A percentile compares a stretch with the other conserved stretches of the same genome.
phyloP scores from a whole-genome alignment of 2,888 invertebrate species.

The Globia sparganii region DNA sequence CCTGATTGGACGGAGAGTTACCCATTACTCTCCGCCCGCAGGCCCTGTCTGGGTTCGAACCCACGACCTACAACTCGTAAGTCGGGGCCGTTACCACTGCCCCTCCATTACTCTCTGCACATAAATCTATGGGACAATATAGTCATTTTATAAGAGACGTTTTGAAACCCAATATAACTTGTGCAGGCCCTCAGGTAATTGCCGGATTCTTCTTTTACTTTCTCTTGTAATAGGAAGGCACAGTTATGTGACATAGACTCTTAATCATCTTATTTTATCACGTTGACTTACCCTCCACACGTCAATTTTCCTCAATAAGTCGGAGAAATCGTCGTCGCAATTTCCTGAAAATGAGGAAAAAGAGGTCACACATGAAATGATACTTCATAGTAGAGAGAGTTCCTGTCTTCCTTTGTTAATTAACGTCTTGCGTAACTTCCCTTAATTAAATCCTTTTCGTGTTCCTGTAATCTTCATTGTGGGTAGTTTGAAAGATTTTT shows the following conservation, averaged over 20 bases:
- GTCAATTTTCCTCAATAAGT: conserved; percentile 36
- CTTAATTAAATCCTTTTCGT: conserved; percentile 37
- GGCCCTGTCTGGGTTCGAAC: too few relatives aligned
- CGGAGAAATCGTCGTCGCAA: conserved; percentile 20
- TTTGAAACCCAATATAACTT: background rate
- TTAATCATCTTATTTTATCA: conserved; percentile 13
- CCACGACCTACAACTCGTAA: too few relatives aligned
- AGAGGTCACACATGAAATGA: conserved; percentile 37
- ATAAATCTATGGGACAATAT: background rate
- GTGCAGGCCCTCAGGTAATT: too few relatives aligned
- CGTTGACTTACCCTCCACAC: background rate
- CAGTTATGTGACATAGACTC: background rate
- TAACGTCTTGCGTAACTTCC: conserved; percentile 26
- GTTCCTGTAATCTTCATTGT: conserved; percentile 41
- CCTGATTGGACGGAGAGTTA: too few relatives aligned
- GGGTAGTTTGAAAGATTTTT: conserved; percentile 37
- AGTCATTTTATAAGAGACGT: background rate
- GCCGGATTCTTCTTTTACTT: accelerated
- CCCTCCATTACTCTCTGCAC: background rate
- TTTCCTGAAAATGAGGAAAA: conserved; percentile 35
- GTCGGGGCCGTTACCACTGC: too few relatives aligned
- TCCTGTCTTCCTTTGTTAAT: conserved; percentile 46
- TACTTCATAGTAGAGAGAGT: conserved; percentile 37
- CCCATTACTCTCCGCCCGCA: too few relatives aligned
- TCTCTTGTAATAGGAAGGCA: background rate